phyloP scores from a whole-genome alignment of 2,888 invertebrate genomes.

The Aleiodes testaceus region DNA sequence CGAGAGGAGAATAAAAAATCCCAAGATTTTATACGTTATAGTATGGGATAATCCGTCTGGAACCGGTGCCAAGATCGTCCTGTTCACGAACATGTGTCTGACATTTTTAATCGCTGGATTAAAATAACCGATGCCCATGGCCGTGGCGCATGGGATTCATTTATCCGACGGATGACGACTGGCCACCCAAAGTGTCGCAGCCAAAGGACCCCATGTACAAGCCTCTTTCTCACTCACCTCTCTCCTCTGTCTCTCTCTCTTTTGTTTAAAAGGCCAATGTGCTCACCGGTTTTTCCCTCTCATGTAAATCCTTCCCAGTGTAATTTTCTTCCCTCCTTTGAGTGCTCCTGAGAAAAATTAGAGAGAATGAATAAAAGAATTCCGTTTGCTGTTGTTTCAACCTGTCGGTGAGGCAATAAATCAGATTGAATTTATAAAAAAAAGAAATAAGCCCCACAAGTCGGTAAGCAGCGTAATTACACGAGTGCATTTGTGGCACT shows the following conservation, averaged over 20 bases:
- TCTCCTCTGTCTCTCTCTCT: not conserved
- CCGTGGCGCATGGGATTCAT: constrained; percentile 62
- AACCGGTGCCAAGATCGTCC: constrained; percentile 34
- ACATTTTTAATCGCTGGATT: constrained; percentile 71
- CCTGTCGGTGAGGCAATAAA: constrained; percentile 19
- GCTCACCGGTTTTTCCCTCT: not conserved
- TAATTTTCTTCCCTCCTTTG: not conserved
- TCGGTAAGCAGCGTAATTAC: constrained; percentile 29
- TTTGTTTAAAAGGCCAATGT: not conserved
- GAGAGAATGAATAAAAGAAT: constrained; percentile 8
- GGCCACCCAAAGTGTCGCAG: constrained; percentile 68
- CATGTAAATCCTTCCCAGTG: not conserved
- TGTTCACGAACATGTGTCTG: constrained; percentile 68
- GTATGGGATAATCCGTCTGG: constrained; percentile 58
- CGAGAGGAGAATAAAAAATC: not conserved
- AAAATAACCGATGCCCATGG: constrained; percentile 69
- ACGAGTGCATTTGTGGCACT: constrained; percentile 22
- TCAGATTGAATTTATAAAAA: constrained; percentile 14
- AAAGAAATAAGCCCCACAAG: not conserved
- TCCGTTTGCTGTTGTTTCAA: not conserved
- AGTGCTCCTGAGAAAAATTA: constrained; percentile 8
- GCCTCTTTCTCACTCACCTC: constrained; percentile 15
- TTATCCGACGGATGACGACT: constrained; percentile 62
- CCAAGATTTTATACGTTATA: constrained; percentile 13
- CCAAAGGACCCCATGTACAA: constrained; percentile 51